Percentiles rank a stretch among this genome's conserved stretches.
phyloP scores from a whole-genome alignment of 2,113 vertebrate genomes.

The Sylvia atricapilla region DNA sequence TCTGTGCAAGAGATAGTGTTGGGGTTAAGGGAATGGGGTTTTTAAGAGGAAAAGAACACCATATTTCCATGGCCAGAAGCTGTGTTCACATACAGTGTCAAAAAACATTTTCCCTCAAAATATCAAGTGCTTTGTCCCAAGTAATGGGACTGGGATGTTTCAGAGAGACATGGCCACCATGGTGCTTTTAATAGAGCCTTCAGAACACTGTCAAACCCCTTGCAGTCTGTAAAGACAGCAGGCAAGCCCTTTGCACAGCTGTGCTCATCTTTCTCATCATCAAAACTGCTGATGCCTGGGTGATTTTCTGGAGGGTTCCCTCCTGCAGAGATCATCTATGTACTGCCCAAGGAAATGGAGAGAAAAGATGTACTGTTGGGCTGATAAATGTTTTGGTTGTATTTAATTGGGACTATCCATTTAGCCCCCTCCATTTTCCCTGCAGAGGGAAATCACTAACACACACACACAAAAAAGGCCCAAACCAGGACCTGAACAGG shows the following conservation, averaged over 20 bases:
- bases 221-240: neutral
- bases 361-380: neutral
- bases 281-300: neutral
- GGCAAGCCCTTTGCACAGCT: neutral
- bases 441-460: neutral
- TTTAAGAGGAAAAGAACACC: neutral
- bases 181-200: neutral
- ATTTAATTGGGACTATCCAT: neutral
- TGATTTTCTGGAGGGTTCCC: neutral
- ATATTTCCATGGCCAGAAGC: neutral
- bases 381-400: neutral
- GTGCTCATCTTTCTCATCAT: neutral
- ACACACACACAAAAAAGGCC: neutral
- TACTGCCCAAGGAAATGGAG: neutral
- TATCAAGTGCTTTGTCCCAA: neutral
- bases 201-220: neutral
- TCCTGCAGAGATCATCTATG: neutral
- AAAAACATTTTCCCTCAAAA: neutral
- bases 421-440: neutral
- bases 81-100: neutral
- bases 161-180: fast-evolving
- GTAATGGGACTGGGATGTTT: neutral
- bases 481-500: neutral
- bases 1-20: neutral
- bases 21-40: neutral